phyloP scores from a whole-genome alignment of 2,888 invertebrate genomes.

The Euzetes globulus region DNA sequence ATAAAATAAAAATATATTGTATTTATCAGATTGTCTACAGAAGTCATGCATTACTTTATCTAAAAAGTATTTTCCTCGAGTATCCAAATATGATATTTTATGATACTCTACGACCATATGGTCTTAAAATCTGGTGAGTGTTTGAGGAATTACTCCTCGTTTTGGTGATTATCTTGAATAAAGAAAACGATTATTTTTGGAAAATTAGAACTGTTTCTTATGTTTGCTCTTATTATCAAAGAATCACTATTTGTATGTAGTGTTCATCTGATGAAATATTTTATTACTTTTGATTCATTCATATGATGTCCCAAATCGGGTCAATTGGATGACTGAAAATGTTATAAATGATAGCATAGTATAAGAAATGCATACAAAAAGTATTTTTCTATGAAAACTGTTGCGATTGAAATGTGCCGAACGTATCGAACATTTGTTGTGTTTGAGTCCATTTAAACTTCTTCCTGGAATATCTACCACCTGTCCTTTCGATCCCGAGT shows the following conservation, averaged over 20 bases:
- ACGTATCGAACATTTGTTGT: conserved; percentile 13
- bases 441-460: neutral
- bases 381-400: neutral
- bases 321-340: conserved; percentile 6
- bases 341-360: neutral
- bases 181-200: conserved; percentile 12
- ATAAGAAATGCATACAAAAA: neutral
- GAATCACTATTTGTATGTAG: neutral
- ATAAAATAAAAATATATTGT: neutral
- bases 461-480: conserved; percentile 30
- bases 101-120: neutral
- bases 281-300: neutral
- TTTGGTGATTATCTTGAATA: conserved; percentile 18
- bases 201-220: neutral
- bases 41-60: conserved; percentile 12
- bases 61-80: neutral
- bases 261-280: neutral
- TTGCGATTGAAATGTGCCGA: neutral
- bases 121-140: neutral
- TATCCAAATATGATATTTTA: conserved; percentile 8
- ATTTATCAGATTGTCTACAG: neutral
- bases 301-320: conserved; percentile 19
- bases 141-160: neutral
- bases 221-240: neutral
- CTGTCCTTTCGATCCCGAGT: neutral